Evolutionary conservation across 2,888 invertebrate species (phyloP), one percentile per base, ranked within the genome.

Genomic region (Amiota minor): DNA sequence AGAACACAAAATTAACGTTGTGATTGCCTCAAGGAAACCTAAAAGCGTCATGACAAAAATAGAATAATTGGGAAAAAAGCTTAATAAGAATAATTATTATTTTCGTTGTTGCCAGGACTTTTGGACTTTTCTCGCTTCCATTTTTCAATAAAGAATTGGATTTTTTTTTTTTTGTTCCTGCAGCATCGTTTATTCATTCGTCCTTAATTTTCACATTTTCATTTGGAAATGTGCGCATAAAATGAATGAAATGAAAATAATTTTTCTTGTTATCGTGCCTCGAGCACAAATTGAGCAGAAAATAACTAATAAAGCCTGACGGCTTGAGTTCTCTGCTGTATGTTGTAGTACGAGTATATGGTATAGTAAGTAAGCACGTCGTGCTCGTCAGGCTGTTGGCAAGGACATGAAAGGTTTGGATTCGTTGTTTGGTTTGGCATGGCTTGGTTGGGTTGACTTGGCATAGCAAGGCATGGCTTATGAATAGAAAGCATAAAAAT

Each of bases 261-360:
- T 82, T 86, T 83, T 82, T 81, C 85, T 83, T 83, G 86, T 85
- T 86, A 86, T 86, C 83, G 86, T 82, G 86, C 82, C 81, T 81
- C 79, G 75, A 80, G 83, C 87, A 80, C 86, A 87, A 87, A 87
- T 87, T 87, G 87, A 87, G 87, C 87, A 84, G 87, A 87, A 87
- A 87, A 87, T 87, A 85, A 84, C 86, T 85, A 87, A 87, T 87
- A 86, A 87, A 84, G 86, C 84, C 80, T 82, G 85, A 85, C 84
- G 77, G 73, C 75, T 75, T 81, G 49, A 35, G n/a, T 49, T 64
- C 16, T 47, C 64, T 53, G 14, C 16, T 16, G 16, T 14, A n/a
- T 53, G 14, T 16, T 8, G 53, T 4, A 53, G 10, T 53, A 16
- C 6, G 6, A 0, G 10, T 53, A 16, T 35, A 35, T 35, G 6